phyloP scores from a whole-genome alignment of 2,113 vertebrate species.

The Todiramphus saurophagus region DNA sequence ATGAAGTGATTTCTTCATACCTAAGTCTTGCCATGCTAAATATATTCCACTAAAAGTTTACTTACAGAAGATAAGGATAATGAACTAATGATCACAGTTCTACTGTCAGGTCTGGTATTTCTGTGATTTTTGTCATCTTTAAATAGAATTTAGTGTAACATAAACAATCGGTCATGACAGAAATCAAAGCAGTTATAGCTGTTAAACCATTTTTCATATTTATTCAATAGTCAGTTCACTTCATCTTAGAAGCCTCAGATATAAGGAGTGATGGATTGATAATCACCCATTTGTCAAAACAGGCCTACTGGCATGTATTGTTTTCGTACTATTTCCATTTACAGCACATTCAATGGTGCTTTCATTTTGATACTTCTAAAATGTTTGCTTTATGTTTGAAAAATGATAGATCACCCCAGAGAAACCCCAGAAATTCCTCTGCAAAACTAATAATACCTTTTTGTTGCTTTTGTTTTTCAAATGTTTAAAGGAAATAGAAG shows the following conservation, averaged over 20 bases:
- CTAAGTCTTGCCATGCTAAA: not conserved
- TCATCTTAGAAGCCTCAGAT: not conserved
- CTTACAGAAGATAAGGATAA: not conserved
- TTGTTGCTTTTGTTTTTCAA: not conserved
- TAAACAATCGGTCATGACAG: not conserved
- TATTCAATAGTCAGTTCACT: not conserved
- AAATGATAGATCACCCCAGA: not conserved
- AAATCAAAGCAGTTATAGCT: not conserved
- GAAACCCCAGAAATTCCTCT: not conserved
- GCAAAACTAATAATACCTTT: not conserved
- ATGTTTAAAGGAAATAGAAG: not conserved
- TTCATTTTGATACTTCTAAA: not conserved
- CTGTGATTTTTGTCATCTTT: not conserved
- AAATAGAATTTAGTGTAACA: not conserved
- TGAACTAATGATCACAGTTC: not conserved
- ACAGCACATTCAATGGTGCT: not conserved
- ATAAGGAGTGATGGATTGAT: not conserved
- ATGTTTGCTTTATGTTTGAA: not conserved
- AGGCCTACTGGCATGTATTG: not conserved
- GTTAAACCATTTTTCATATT: not conserved
- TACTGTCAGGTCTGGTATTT: not conserved
- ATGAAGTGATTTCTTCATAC: not conserved
- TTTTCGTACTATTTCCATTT: not conserved
- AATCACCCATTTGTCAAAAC: not conserved
- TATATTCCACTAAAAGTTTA: not conserved